These are phyloP conservation scores for Clytia hemisphaerica DNA, from an alignment of 30 jellyfish, hydroid and myxozoan genomes.

Conservation along the genomic window DNA sequence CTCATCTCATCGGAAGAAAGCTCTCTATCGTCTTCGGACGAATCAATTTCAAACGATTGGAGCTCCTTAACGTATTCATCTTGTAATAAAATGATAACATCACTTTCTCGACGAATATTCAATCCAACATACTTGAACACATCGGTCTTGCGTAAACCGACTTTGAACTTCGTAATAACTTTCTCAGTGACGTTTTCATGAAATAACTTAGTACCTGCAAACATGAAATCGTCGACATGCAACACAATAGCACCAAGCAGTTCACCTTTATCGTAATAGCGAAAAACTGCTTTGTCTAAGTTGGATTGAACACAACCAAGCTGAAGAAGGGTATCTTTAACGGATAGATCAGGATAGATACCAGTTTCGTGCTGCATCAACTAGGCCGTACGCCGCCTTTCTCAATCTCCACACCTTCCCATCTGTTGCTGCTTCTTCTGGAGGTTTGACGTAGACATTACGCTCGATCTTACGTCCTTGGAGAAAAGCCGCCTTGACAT, in stretches of 20 bases:
- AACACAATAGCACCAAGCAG: too few species aligned
- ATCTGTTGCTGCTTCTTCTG: neutral
- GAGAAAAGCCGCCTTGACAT: too few species aligned
- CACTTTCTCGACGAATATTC: neutral
- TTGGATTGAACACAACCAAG: slow-evolving; percentile 19
- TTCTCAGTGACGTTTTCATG: too few species aligned
- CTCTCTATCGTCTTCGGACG: neutral
- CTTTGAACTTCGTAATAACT: too few species aligned
- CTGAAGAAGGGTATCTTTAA: too few species aligned
- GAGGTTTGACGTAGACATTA: slow-evolving; percentile 3
- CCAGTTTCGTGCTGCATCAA: slow-evolving; percentile 23
- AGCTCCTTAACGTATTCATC: slow-evolving; percentile 4
- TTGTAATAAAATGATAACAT: neutral
- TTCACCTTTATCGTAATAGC: neutral
- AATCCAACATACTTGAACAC: neutral
- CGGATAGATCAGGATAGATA: too few species aligned
- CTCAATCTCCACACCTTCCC: neutral
- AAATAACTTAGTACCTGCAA: too few species aligned
- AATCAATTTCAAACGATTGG: neutral
- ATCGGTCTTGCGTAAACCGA: neutral
- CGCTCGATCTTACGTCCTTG: neutral
- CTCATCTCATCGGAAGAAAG: neutral
- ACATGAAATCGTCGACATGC: too few species aligned
- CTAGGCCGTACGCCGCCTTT: slow-evolving; percentile 18
- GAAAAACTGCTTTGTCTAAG: slow-evolving; percentile 13